Evolutionary conservation across 2,888 invertebrate species (phyloP), one percentile per base, ranked within the genome.

Genomic region (Pollenia griseotomentosa): DNA sequence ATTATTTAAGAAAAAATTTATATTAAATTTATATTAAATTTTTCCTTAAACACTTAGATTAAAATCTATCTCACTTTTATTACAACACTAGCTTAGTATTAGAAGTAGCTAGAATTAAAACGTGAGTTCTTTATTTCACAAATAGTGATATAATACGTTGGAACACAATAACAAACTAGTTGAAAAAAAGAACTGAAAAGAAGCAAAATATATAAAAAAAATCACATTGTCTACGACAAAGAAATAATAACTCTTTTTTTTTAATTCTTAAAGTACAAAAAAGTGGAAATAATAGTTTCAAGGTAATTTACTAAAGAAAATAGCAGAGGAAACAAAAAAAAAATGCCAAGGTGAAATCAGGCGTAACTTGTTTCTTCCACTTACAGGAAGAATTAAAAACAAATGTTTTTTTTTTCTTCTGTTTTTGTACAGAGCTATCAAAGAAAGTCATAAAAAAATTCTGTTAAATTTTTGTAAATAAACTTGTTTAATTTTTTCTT

Each of bases 221-320:
- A 63, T 42, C 63, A 75, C 11, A 59, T 71, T 74, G 53, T 75
- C 55, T 59, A 65, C 66, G 71, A 66, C 40, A 46, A 68, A 59
- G 61, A 57, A 85, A 66, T 12, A 51, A 51, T 11, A 61, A 75
- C 8, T 33, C 53, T 73, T 57, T 68, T 44, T 14, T 42, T 16
- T 19, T 74, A 63, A 55, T 23, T 55, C 16, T 12, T 53, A 51
- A 66, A 73, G 16, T 16, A 74, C 66, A 61, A 23, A 63, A 55
- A 63, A 74, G 73, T 82, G 40, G 71, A 86, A 83, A 86, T 86
- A 86, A 81, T 86, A 81, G 83, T 87, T 84, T 82, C 87, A 84
- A 84, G 87, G 87, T 84, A 87, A 87, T 78, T 87, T 87, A 74
- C 74, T 78, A 70, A 80, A 80, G 48, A 77, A 75, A 83, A 75